Conservation (phyloP, 1,140 invertebrate species). For the Drosophila persimilis region DNA sequence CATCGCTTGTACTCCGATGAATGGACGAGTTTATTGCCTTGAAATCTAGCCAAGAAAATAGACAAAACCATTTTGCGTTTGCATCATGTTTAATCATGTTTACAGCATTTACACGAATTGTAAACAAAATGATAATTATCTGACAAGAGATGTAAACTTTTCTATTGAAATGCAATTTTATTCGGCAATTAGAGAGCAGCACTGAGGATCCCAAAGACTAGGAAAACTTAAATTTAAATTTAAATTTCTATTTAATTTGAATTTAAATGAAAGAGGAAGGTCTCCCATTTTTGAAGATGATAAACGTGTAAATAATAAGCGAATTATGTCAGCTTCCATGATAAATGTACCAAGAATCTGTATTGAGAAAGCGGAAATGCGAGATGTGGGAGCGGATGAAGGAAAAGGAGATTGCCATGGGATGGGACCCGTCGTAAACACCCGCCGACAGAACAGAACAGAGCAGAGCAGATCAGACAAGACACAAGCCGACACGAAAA, state of each 20-base stretch:
- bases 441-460: conserved; percentile 35
- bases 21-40: conserved; percentile 66
- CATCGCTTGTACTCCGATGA: conserved; percentile 26
- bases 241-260: too few species aligned
- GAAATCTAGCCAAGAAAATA: conserved; percentile 52
- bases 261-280: too few species aligned
- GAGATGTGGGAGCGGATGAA: conserved; percentile 23
- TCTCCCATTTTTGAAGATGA: too few species aligned
- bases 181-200: too few species aligned
- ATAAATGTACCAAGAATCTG: conserved; percentile 20
- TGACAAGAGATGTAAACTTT: too few species aligned
- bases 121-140: too few species aligned
- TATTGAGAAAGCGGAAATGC: conserved; percentile 32
- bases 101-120: background rate
- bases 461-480: conserved; percentile 16
- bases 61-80: background rate
- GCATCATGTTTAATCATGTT: background rate
- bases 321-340: background rate
- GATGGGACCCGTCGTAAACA: conserved; percentile 37
- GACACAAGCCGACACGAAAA: conserved; percentile 11
- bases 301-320: too few species aligned
- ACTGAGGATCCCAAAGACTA: too few species aligned
- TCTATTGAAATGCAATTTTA: too few species aligned
- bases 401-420: conserved; percentile 40
- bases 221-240: too few species aligned